Evolutionary conservation across 1,140 invertebrate genomes (phyloP).

Genomic region (Papilio glaucus): DNA sequence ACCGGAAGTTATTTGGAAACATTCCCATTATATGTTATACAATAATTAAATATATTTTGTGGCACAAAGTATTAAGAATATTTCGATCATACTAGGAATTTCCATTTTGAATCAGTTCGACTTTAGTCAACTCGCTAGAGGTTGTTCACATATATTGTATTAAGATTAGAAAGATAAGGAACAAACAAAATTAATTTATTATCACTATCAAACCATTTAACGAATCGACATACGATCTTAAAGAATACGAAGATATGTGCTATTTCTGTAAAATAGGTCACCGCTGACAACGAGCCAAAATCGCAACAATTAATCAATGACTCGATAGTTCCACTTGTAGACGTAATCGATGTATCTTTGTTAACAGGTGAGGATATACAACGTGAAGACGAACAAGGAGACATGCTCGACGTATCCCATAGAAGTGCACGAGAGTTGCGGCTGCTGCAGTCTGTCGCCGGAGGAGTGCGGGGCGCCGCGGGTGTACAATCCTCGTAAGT

Average conservation of each 20-base stretch:
- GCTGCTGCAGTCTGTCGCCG: slow-evolving; percentile 56
- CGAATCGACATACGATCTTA: background rate
- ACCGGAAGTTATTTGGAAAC: slow-evolving; percentile 27
- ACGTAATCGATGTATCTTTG: slow-evolving; percentile 17
- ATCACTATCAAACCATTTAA: background rate
- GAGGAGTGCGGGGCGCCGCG: slow-evolving; percentile 58
- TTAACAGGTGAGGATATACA: slow-evolving; percentile 69
- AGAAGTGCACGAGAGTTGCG: slow-evolving; percentile 68
- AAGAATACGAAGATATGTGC: slow-evolving; percentile 3
- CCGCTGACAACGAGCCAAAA: slow-evolving; percentile 33
- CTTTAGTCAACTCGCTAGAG: slow-evolving; percentile 12
- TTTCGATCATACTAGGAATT: background rate
- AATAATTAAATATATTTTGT: slow-evolving; percentile 27
- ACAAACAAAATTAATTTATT: background rate
- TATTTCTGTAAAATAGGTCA: slow-evolving; percentile 35
- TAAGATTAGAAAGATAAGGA: background rate
- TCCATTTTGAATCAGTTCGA: background rate
- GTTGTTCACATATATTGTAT: slow-evolving; percentile 12
- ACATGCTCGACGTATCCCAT: slow-evolving; percentile 64
- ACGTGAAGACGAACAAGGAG: slow-evolving; percentile 68
- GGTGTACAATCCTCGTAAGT: slow-evolving; percentile 78
- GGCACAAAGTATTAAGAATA: background rate
- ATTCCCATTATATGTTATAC: slow-evolving; percentile 34
- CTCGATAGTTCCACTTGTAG: background rate
- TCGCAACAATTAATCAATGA: slow-evolving; percentile 26